phyloP scores from a whole-genome alignment of 2,888 invertebrate species.

The Nysson spinosus region DNA sequence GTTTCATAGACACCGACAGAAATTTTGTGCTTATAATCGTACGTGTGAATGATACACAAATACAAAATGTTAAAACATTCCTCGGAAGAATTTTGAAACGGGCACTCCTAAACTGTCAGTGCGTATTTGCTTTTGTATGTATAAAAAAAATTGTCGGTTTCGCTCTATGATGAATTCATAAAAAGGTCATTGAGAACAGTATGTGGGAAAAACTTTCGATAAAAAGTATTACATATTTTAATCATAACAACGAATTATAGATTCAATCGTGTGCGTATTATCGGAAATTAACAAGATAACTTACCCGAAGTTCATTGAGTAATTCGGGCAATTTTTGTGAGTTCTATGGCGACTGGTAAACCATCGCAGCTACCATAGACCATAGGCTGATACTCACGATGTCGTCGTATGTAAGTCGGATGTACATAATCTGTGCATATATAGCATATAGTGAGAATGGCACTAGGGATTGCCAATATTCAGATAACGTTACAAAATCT shows the following conservation, averaged over 20 bases:
- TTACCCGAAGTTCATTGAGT: slow-evolving; percentile 60
- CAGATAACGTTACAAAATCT: no score
- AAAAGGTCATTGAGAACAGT: slow-evolving; percentile 41
- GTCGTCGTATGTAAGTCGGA: no score
- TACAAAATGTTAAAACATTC: background rate
- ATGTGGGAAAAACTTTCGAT: slow-evolving; percentile 7
- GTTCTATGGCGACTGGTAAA: slow-evolving; percentile 52
- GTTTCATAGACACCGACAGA: slow-evolving; percentile 14
- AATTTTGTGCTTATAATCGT: background rate
- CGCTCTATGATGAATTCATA: slow-evolving; percentile 33
- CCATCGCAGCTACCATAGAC: slow-evolving; percentile 42
- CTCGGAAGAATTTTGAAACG: background rate
- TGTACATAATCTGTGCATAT: no score
- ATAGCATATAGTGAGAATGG: no score
- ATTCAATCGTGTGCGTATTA: background rate
- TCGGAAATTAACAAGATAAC: slow-evolving; percentile 44
- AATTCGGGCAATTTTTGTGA: slow-evolving; percentile 45
- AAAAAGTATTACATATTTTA: background rate
- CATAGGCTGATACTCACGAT: slow-evolving; percentile 22
- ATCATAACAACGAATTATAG: background rate
- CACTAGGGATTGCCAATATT: no score
- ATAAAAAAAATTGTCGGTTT: slow-evolving; percentile 45
- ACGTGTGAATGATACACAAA: background rate
- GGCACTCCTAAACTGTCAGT: slow-evolving; percentile 37
- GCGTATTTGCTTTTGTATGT: slow-evolving; percentile 27